These are phyloP conservation scores for Diarsia mendica DNA, from an alignment of 2,888 invertebrate genomes.

Conservation along the genomic window DNA sequence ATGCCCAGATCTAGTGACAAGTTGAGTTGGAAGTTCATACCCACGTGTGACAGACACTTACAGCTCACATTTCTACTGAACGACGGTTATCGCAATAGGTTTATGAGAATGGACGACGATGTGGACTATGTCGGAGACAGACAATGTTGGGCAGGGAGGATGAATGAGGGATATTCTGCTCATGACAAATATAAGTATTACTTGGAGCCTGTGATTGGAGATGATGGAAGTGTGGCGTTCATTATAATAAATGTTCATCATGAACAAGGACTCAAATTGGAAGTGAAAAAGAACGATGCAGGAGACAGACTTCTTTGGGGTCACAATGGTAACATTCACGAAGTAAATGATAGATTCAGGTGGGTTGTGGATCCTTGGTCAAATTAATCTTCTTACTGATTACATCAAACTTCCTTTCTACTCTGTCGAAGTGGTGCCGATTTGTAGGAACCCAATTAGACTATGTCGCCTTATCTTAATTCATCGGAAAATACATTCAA, in stretches of 20 bases:
- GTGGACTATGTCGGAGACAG: conserved; percentile 59
- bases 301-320: conserved; percentile 64
- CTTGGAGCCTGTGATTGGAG: conserved; percentile 60
- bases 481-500: not conserved
- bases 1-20: conserved; percentile 46
- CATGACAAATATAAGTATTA: conserved; percentile 62
- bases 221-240: conserved; percentile 63
- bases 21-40: conserved; percentile 66
- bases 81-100: conserved; percentile 61
- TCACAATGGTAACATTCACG: conserved; percentile 30
- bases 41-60: conserved; percentile 57
- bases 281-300: conserved; percentile 29
- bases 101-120: conserved; percentile 63
- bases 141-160: conserved; percentile 60
- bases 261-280: conserved; percentile 65
- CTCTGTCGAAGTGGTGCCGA: not conserved
- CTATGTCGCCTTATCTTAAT: not conserved
- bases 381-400: not conserved
- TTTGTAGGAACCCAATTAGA: not conserved
- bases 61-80: conserved; percentile 66
- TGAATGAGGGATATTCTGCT: conserved; percentile 16
- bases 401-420: not conserved
- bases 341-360: not conserved
- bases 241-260: conserved; percentile 65
- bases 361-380: conserved; percentile 30